These are phyloP conservation scores for Benthosema pterotum DNA, from an alignment of 2,797 vertebrate species.

Conservation along the genomic window DNA sequence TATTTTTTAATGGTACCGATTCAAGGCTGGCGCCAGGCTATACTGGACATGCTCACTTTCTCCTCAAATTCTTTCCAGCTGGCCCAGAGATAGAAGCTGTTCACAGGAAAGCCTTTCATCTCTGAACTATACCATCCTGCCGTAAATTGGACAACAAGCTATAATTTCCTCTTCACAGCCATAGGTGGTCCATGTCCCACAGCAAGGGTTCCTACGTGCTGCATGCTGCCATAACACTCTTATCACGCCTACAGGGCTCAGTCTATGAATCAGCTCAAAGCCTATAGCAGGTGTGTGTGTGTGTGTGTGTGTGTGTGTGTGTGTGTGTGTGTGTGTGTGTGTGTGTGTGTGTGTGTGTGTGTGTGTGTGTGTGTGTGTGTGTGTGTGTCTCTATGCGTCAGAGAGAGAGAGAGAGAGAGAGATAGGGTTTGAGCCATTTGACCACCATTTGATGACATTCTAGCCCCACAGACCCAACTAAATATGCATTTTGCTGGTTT, in stretches of 20 bases:
- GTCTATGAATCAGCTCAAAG: slow-evolving; percentile 71
- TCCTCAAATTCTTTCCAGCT: slow-evolving; percentile 18
- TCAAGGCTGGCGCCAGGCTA: no score
- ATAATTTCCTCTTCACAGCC: slow-evolving; percentile 56
- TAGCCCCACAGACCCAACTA: no score
- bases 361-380: background rate
- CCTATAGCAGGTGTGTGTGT: slow-evolving; percentile 23
- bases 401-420: slow-evolving; percentile 35
- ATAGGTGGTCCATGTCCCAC: slow-evolving; percentile 54
- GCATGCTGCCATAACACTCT: slow-evolving; percentile 36
- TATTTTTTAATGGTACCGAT: no score
- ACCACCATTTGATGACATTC: no score
- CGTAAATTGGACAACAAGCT: slow-evolving; percentile 60
- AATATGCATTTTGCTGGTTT: no score
- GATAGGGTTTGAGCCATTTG: no score
- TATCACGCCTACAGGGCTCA: slow-evolving; percentile 56
- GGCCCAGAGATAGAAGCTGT: slow-evolving; percentile 25
- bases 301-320: background rate
- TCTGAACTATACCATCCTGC: slow-evolving; percentile 32
- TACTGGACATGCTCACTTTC: background rate
- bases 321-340: no score
- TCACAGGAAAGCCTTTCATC: slow-evolving; percentile 30
- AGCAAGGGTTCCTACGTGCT: slow-evolving; percentile 44
- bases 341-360: no score
- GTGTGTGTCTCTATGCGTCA: no score